phyloP scores from a whole-genome alignment of 2,888 invertebrate species.

The Caenorhabditis drosophilae region DNA sequence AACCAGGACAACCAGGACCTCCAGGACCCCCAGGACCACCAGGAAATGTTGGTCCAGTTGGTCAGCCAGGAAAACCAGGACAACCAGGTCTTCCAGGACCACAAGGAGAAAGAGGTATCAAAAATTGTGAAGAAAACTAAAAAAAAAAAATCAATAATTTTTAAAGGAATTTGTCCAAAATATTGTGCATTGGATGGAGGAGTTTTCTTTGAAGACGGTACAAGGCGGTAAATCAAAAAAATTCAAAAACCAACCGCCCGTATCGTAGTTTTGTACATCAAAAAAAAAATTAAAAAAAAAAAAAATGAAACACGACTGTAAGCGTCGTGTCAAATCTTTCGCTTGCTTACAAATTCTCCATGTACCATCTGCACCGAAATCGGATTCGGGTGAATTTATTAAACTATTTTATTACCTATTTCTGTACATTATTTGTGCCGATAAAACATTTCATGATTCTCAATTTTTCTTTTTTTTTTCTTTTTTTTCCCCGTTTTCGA shows the following conservation, averaged over 20 bases:
- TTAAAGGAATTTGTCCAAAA: conserved; percentile 57
- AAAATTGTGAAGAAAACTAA: neutral
- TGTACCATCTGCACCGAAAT: conserved; percentile 30
- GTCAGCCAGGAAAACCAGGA: conserved; percentile 48
- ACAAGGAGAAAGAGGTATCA: conserved; percentile 57
- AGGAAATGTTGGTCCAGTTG: conserved; percentile 56
- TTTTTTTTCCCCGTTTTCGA: neutral
- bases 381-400: conserved; percentile 38
- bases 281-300: too few relatives aligned
- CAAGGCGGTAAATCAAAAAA: conserved; percentile 18
- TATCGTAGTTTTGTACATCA: neutral
- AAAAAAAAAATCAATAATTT: too few relatives aligned
- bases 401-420: conserved; percentile 23
- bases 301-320: conserved; percentile 17
- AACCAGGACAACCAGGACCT: conserved; percentile 58
- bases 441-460: conserved; percentile 17
- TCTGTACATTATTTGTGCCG: conserved; percentile 31
- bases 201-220: conserved; percentile 61
- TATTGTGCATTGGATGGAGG: conserved; percentile 60
- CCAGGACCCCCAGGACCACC: conserved; percentile 63
- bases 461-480: neutral
- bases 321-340: conserved; percentile 17
- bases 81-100: conserved; percentile 60
- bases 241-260: too few relatives aligned
- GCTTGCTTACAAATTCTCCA: conserved; percentile 5